Conservation (phyloP, 2,888 invertebrate genomes). For the Tethea ocularis region DNA sequence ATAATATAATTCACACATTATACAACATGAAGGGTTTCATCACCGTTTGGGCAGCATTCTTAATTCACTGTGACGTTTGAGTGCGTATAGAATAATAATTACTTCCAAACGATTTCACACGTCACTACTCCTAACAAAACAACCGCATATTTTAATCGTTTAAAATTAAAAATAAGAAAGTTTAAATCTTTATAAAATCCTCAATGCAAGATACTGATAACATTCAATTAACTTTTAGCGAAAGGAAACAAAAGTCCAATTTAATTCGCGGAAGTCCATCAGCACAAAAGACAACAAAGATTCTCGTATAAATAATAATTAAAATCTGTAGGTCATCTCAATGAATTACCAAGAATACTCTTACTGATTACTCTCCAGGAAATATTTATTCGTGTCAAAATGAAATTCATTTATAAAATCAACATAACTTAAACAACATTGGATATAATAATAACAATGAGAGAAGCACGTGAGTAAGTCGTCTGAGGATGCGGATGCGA, state of each 20-base stretch:
- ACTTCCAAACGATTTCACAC: constrained; percentile 67
- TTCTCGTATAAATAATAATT: too few species aligned
- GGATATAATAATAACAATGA: neutral
- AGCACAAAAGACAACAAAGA: too few species aligned
- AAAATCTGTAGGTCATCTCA: too few species aligned
- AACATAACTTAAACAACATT: neutral
- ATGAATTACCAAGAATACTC: neutral
- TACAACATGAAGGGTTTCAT: constrained; percentile 12
- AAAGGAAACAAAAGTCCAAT: too few species aligned
- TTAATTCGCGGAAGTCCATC: too few species aligned
- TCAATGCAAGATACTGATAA: too few species aligned
- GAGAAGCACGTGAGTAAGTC: neutral
- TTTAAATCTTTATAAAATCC: neutral
- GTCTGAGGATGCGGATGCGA: neutral
- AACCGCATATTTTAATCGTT: constrained; percentile 12
- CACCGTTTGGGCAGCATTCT: constrained; percentile 42
- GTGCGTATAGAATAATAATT: constrained; percentile 57
- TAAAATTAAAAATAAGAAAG: neutral
- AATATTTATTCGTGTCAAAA: neutral
- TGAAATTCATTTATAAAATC: neutral
- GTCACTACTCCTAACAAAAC: constrained; percentile 38
- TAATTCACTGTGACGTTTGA: constrained; percentile 54
- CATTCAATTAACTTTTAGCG: too few species aligned
- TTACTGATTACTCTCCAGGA: neutral
- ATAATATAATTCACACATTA: neutral